Conservation (phyloP, 2,888 invertebrate species). For the Loripinus fragilis region DNA sequence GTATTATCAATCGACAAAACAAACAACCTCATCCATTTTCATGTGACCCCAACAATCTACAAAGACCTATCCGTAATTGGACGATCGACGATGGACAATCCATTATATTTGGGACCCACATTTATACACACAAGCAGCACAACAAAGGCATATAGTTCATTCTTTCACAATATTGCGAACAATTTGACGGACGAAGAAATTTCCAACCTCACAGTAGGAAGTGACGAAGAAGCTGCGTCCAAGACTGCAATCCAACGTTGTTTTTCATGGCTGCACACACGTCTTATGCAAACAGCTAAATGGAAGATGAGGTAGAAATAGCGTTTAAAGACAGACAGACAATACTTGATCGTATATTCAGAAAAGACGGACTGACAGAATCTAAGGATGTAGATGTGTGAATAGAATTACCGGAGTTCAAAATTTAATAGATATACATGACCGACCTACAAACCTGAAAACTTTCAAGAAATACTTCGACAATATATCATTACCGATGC, state of each 20-base stretch:
- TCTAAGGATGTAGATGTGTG: slow-evolving; percentile 6
- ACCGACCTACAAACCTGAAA: background rate
- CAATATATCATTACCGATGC: background rate
- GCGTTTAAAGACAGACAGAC: background rate
- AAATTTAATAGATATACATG: background rate
- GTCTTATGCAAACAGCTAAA: slow-evolving; percentile 17
- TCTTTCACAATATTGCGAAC: slow-evolving; percentile 8
- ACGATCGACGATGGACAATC: background rate
- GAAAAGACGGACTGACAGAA: background rate
- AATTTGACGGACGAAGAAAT: background rate
- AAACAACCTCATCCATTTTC: no score
- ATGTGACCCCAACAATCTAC: no score
- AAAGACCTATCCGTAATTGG: background rate
- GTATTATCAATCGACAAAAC: no score
- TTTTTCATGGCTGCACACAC: background rate
- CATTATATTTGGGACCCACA: slow-evolving; percentile 13
- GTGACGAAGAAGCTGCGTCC: slow-evolving; percentile 6
- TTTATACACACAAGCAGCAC: slow-evolving; percentile 10
- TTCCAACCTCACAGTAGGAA: background rate
- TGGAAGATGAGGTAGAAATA: slow-evolving; percentile 14
- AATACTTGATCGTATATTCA: slow-evolving; percentile 6
- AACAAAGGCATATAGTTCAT: background rate
- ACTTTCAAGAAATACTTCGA: background rate
- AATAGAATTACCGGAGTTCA: background rate
- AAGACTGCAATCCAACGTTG: slow-evolving; percentile 11